Evolutionary conservation across 2,113 vertebrate species (phyloP), one percentile per base, ranked within the genome.

Genomic region (Corythornis madagascariensis): DNA sequence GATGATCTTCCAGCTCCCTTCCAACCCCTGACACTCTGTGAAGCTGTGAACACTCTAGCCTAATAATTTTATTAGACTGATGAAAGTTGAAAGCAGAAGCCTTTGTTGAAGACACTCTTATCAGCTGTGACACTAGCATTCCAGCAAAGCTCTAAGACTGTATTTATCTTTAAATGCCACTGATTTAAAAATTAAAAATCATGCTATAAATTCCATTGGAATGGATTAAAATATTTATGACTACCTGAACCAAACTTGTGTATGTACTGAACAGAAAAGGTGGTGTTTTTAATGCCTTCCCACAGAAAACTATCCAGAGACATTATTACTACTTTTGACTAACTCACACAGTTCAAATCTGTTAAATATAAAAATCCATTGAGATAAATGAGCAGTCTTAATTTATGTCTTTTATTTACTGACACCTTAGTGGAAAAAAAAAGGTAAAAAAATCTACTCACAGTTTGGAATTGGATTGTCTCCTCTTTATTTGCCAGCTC

Each of bases 381-480:
- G 9, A 82, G 47, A 66, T 63, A 71, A 59, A 88, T 21, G 35
- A 86, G 38, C 17, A 52, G 43, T 70, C 50, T 74, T 50, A 67
- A 59, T 56, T 86, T 53, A 9, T 70, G 11, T 1, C 38, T 93
- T 86, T 61, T 57, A 70, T 60, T 74, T 92, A 67, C 21, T 67
- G n/a, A 67, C 71, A 25, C 16, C 40, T 86, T 75, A 56, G 35
- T 43, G 48, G 20, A 71, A 86, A 74, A 73, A 82, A 31, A 47
- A 65, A 55, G 55, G 31, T 29, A 29, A 78, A 29, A 78, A 82
- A 55, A 88, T 10, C 61, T 91, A 98, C 98, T 99, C 96, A 99
- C 99, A 67, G 99, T 99, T 97, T 99, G 99, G 96, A 99, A 99
- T 90, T 99, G 99, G 96, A 99, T 98, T 92, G 98, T 99, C 94